Evolutionary conservation across 1,140 invertebrate genomes (phyloP), one percentile per base, ranked within the genome.

Genomic region (Nephotettix cincticeps): DNA sequence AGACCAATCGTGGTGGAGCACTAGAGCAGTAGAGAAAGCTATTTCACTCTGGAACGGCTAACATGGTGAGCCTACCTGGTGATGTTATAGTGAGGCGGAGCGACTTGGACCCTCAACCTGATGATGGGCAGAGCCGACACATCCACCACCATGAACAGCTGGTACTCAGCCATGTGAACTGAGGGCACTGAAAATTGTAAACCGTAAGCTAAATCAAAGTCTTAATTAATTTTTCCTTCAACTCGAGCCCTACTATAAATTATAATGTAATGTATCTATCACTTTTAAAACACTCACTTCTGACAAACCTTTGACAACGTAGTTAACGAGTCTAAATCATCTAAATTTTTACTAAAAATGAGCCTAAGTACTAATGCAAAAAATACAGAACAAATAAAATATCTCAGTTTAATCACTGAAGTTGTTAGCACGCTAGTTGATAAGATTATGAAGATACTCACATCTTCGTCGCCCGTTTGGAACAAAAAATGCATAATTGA

Each of bases 71-170:
- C 6, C 14, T 70, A 70, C 0, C 56, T 11, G 1, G 69, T 70
- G 13, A 70, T 30, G 23, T 65, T 64, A 27, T 45, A 65, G 1
- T 23, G 29, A 1, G 30, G n/a, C 1, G 56, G 69, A 21, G 69
- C 69, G 6, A 58, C 56, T 56, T 70, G 58, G 17, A 70, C 3
- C 3, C 43, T 36, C 56, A 70, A 32, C 3, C 40, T 30, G 28
- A 70, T 36, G 25, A 64, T 23, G 0, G 56, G 58, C 14, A 70
- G 25, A 11, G 9, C 17, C 0, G 69, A 70, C 27, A 70, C 23
- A 23, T 70, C 69, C 11, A 70, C 69, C 14, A 32, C 23, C 45
- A 70, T 28, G 56, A 70, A 70, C 40, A 70, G 40, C 27, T 70
- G 61, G 14, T 40, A 65, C 21, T 70, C 40, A 29, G 61, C 56